These are phyloP conservation scores for Leucoptera coffeella DNA, from an alignment of 2,888 invertebrate species.

Conservation along the genomic window DNA sequence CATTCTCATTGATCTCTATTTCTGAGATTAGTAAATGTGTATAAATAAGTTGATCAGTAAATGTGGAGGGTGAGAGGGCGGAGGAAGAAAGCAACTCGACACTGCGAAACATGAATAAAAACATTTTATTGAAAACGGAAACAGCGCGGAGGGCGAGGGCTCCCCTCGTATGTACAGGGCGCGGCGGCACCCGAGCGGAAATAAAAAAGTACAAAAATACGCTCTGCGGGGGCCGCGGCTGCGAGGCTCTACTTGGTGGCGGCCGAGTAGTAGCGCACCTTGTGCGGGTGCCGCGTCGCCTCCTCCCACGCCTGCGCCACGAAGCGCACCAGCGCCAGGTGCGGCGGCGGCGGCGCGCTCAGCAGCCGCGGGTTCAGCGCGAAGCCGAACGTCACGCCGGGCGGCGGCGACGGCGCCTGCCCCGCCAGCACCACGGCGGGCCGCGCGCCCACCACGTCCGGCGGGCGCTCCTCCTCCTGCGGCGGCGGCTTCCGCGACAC, in stretches of 20 bases:
- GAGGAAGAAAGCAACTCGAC: no score
- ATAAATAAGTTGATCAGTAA: no score
- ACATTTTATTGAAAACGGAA: constrained; percentile 55
- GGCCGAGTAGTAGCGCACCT: constrained; percentile 23
- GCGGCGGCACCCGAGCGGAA: no score
- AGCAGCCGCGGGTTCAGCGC: constrained; percentile 70
- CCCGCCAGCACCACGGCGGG: constrained; percentile 4
- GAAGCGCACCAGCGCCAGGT: constrained; percentile 6
- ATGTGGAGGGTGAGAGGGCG: no score
- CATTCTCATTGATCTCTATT: no score
- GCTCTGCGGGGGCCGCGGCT: no score
- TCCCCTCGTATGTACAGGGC: no score
- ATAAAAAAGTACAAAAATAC: constrained; percentile 54
- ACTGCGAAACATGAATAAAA: no score
- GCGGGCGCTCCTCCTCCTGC: constrained; percentile 11
- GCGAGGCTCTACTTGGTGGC: no score
- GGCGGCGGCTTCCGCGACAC: constrained; percentile 5
- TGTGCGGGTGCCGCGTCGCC: constrained; percentile 2
- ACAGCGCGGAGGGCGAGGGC: no score
- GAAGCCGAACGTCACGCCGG: constrained; percentile 74
- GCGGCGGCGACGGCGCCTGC: constrained; percentile 22
- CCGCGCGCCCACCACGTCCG: constrained; percentile 3
- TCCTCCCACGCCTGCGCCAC: constrained; percentile 2
- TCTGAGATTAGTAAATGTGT: no score
- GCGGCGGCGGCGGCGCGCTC: constrained; percentile 15